Evolutionary conservation across 2,797 vertebrate genomes (phyloP), one percentile per base, ranked within the genome.

Genomic region (Momotus momota): DNA sequence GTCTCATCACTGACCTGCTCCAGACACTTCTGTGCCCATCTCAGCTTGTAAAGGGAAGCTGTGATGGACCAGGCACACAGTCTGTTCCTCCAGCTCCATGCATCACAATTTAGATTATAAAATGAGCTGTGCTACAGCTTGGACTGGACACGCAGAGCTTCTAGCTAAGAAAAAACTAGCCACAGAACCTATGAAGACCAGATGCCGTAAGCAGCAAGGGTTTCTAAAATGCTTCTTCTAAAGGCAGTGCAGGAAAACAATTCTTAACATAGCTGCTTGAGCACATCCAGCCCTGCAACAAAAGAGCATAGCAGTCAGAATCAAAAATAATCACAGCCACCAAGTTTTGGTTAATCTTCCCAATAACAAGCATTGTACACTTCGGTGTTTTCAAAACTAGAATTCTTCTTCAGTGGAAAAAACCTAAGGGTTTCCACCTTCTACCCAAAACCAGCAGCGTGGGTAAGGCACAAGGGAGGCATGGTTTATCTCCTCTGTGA

Each of bases 1-100:
- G 41, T 27, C 12, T 48, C 7, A 6, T 15, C 18, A 10, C 10
- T 1, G 4, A 45, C 8, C 21, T 1, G 1, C 48, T 51, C 40
- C 62, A 46, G 22, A 4, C n/a, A 23, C 7, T 49, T 20, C 86
- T 8, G 6, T 12, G 20, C 51, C 29, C 57, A 21, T 4, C 67
- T 62, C 20, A 20, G 29, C 27, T 55, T 46, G 16, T 13, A 14
- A 72, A 35, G 0, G 1, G 45, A 67, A 86, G 57, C 31, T 67
- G 26, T 18, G 38, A 11, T 1, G 0, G 23, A 13, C 22, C 23
- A 48, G 20, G 15, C 29, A 71, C 25, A 9, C 2, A 4, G 54
- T 46, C 31, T 29, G 14, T 8, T 72, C 12, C 38, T 49, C 54
- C 49, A 60, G 57, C 45, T 73, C 54, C 21, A 17, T 11, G 2